phyloP scores from a whole-genome alignment of 1,140 invertebrate genomes.

The Trigoniulus corallinus region DNA sequence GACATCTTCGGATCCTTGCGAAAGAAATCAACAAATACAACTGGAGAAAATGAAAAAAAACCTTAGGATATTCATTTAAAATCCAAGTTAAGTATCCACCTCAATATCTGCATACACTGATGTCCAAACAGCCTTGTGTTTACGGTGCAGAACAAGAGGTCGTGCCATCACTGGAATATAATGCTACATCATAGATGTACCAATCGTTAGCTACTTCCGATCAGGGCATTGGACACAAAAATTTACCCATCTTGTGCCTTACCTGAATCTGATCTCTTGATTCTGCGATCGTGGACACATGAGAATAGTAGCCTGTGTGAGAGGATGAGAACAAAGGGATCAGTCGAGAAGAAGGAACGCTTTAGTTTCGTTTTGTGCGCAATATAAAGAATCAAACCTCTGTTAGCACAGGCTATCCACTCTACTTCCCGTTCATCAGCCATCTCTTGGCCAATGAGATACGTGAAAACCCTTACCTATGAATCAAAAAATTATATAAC shows the following conservation, averaged over 20 bases:
- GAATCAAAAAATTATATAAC: too few species aligned
- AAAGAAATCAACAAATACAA: neutral
- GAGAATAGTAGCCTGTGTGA: conserved; percentile 31
- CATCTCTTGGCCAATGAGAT: conserved; percentile 88
- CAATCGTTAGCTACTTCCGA: too few species aligned
- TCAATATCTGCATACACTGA: conserved; percentile 80
- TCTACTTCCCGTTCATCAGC: conserved; percentile 77
- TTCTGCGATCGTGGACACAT: conserved; percentile 33
- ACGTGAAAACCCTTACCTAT: conserved; percentile 87
- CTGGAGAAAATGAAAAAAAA: conserved; percentile 1
- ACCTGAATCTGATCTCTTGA: conserved; percentile 34
- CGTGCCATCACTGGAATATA: conserved; percentile 81
- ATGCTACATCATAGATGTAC: too few species aligned
- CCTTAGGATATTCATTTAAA: neutral
- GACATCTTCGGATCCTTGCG: conserved; percentile 64
- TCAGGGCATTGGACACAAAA: neutral
- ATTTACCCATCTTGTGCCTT: too few species aligned
- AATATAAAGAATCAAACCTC: conserved; percentile 39
- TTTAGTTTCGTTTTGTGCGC: conserved; percentile 5
- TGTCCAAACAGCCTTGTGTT: conserved; percentile 74
- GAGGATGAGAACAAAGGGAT: neutral
- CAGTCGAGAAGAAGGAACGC: conserved; percentile 6
- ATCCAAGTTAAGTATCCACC: conserved; percentile 40
- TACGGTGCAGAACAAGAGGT: conserved; percentile 44
- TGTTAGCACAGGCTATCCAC: conserved; percentile 95